A percentile compares a stretch with the other conserved stretches of the same genome.
These are phyloP conservation scores for Reinhardtius hippoglossoides DNA, from an alignment of 2,113 vertebrate species.

Conservation along the genomic window DNA sequence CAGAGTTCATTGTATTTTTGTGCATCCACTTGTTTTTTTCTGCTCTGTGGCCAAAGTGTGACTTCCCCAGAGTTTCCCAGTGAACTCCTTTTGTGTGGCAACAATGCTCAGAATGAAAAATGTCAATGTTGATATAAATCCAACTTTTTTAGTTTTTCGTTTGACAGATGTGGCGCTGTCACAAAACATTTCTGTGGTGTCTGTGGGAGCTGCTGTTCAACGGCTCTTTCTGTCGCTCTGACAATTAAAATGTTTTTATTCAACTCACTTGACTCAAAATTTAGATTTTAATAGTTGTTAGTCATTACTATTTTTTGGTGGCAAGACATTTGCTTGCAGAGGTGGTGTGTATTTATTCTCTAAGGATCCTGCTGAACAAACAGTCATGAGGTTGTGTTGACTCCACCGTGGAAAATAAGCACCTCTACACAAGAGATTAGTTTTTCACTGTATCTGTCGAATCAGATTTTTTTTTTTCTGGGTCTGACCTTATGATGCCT, in stretches of 20 bases:
- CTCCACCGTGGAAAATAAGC: too few species aligned
- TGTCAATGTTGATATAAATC: not conserved
- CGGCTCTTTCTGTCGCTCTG: not conserved
- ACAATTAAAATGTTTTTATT: not conserved
- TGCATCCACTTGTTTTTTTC: conserved; percentile 1
- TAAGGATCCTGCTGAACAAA: too few species aligned
- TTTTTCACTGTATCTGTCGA: too few species aligned
- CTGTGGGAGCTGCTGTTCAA: conserved; percentile 7
- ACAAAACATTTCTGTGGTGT: conserved; percentile 29
- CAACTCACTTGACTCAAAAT: not conserved
- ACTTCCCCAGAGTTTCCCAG: conserved; percentile 2
- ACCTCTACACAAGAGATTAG: too few species aligned
- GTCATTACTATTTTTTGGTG: too few species aligned
- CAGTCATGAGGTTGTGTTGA: too few species aligned
- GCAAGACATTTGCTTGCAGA: too few species aligned
- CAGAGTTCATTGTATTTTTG: conserved; percentile 32
- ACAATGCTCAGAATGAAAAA: not conserved
- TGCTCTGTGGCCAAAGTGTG: conserved; percentile 20
- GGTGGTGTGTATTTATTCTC: too few species aligned
- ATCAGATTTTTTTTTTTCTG: too few species aligned
- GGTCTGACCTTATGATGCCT: too few species aligned
- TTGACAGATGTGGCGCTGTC: conserved; percentile 3
- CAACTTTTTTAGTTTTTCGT: conserved; percentile 10
- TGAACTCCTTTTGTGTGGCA: conserved; percentile 8
- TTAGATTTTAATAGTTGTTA: not conserved